Evolutionary conservation across 2,888 invertebrate species (phyloP).

Genomic region (Amiota minor): DNA sequence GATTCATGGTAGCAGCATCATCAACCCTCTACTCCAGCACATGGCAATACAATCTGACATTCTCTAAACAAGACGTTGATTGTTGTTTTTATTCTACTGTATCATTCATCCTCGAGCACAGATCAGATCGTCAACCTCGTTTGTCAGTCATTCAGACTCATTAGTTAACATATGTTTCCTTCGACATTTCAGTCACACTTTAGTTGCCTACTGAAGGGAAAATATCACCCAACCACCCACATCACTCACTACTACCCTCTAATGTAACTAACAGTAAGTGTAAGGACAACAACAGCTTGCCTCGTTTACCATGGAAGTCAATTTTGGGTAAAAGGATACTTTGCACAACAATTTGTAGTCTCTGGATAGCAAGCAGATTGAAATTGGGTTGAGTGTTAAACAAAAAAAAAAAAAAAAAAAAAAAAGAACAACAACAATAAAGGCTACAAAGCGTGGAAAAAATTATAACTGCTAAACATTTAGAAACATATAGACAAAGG

Average conservation of each 20-base stretch:
- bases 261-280: constrained; percentile 2
- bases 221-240: neutral
- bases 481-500: neutral
- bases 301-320: constrained; percentile 62
- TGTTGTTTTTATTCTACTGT: constrained; percentile 18
- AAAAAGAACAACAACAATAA: constrained; percentile 18
- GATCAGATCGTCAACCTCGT: constrained; percentile 8
- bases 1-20: neutral
- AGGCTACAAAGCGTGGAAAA: neutral
- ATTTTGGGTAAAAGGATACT: constrained; percentile 60
- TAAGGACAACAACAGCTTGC: constrained; percentile 55
- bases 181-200: constrained; percentile 34
- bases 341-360: constrained; percentile 41
- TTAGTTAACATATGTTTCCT: constrained; percentile 71
- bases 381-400: neutral
- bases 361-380: neutral
- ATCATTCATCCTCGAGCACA: neutral
- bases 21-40: constrained; percentile 3
- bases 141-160: constrained; percentile 57
- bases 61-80: constrained; percentile 17
- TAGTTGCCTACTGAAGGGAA: neutral
- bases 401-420: constrained; percentile 28
- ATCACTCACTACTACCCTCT: neutral
- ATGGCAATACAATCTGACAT: neutral
- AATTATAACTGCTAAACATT: neutral